Conservation (phyloP, 2,113 vertebrate species). For the Suncus etruscus region DNA sequence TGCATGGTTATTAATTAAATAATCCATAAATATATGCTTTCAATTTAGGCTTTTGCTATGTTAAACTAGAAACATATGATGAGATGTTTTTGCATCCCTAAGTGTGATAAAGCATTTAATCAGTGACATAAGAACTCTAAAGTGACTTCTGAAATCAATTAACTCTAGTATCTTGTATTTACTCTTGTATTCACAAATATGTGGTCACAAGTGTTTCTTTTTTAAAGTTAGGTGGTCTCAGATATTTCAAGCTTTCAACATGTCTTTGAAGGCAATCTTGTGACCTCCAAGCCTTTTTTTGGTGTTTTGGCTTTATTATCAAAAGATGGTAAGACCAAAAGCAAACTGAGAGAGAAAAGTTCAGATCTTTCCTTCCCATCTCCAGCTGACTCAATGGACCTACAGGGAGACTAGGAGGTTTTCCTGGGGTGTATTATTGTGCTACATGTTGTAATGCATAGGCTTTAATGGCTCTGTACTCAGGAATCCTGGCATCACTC, state of each 20-base stretch:
- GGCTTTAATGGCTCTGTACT: no score
- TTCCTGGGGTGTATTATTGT: neutral
- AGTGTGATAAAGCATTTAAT: neutral
- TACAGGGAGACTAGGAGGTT: neutral
- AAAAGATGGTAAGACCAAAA: neutral
- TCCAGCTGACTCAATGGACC: neutral
- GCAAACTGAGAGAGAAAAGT: neutral
- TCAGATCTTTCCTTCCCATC: constrained; percentile 16
- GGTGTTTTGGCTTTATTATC: neutral
- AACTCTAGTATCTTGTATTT: neutral
- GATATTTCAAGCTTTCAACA: no score
- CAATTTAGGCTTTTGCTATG: neutral
- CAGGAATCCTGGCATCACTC: no score
- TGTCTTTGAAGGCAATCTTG: no score
- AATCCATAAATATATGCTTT: neutral
- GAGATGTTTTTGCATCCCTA: neutral
- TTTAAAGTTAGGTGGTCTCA: neutral
- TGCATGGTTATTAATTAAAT: neutral
- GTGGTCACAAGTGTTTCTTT: neutral
- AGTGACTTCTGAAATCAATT: neutral
- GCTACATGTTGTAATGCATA: no score
- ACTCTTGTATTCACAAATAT: neutral
- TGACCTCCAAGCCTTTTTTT: neutral
- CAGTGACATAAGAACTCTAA: neutral
- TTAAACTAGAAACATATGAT: neutral